Conservation (phyloP, 2,797 vertebrate species). For the Orestias chungarensis region DNA sequence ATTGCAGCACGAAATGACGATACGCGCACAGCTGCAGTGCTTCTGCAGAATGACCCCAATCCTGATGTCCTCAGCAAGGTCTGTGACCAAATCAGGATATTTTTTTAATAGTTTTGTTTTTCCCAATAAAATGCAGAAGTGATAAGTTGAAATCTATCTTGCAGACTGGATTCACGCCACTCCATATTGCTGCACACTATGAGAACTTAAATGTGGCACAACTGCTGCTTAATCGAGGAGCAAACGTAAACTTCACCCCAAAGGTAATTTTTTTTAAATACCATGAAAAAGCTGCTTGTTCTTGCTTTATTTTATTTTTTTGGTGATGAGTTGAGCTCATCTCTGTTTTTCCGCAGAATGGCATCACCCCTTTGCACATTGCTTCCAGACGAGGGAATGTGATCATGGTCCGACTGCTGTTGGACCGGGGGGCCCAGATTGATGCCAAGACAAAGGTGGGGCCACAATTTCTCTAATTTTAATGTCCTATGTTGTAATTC, state of each 20-base stretch:
- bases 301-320: slow-evolving; percentile 1
- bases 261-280: slow-evolving; percentile 80
- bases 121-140: slow-evolving; percentile 20
- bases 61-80: slow-evolving; percentile 96
- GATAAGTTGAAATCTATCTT: slow-evolving; percentile 15
- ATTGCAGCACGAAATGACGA: slow-evolving; percentile 97
- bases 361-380: slow-evolving; percentile 97
- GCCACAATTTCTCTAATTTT: not conserved
- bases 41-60: slow-evolving; percentile 97
- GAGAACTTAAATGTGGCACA: slow-evolving; percentile 98
- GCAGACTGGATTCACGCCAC: slow-evolving; percentile 97
- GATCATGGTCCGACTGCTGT: slow-evolving; percentile 97
- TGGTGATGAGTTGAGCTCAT: slow-evolving; percentile 19
- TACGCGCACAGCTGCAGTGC: slow-evolving; percentile 93
- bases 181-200: slow-evolving; percentile 98
- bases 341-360: slow-evolving; percentile 83
- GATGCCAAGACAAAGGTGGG: slow-evolving; percentile 95
- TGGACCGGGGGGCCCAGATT: slow-evolving; percentile 95
- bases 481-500: slow-evolving; percentile 19
- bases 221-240: slow-evolving; percentile 92
- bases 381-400: slow-evolving; percentile 95
- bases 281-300: not conserved
- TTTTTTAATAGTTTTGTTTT: not conserved
- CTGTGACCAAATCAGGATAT: not conserved
- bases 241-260: slow-evolving; percentile 97